Conservation (phyloP, 1,140 invertebrate species). For the Papilio helenus region DNA sequence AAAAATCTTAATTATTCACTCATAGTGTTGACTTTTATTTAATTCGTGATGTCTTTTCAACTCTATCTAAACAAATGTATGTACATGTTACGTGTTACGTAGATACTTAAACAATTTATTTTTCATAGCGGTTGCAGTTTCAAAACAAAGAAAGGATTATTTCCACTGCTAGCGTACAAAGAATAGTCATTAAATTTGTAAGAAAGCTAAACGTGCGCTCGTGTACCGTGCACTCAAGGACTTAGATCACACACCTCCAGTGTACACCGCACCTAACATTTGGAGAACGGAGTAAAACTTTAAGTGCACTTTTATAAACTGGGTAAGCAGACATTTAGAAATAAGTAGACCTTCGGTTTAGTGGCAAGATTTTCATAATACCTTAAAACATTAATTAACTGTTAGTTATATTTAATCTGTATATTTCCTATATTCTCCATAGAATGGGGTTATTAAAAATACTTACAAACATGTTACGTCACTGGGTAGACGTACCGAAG, state of each 20-base stretch:
- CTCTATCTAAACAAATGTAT: background rate
- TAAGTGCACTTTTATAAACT: slow-evolving; percentile 3
- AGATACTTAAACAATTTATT: background rate
- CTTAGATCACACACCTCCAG: slow-evolving; percentile 26
- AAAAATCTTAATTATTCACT: too few relatives aligned
- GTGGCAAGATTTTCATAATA: background rate
- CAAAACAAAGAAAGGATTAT: slow-evolving; percentile 11
- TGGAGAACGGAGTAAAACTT: slow-evolving; percentile 17
- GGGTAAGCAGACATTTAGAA: background rate
- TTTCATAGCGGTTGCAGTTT: slow-evolving; percentile 2
- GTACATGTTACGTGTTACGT: background rate
- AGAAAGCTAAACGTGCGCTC: slow-evolving; percentile 26
- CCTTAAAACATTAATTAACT: too few relatives aligned
- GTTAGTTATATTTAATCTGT: too few relatives aligned
- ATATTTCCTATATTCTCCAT: background rate
- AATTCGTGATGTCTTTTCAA: too few relatives aligned
- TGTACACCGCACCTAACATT: slow-evolving; percentile 14
- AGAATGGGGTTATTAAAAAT: background rate
- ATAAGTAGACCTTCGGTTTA: background rate
- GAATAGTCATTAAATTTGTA: slow-evolving; percentile 39
- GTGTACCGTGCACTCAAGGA: slow-evolving; percentile 30
- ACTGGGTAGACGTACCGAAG: background rate
- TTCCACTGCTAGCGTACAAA: slow-evolving; percentile 1
- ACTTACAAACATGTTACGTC: background rate
- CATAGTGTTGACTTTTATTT: too few relatives aligned